Percentiles rank a stretch among this genome's conserved stretches.
Conservation (phyloP, 2,888 invertebrate genomes). For the Leptopilina syphax region DNA sequence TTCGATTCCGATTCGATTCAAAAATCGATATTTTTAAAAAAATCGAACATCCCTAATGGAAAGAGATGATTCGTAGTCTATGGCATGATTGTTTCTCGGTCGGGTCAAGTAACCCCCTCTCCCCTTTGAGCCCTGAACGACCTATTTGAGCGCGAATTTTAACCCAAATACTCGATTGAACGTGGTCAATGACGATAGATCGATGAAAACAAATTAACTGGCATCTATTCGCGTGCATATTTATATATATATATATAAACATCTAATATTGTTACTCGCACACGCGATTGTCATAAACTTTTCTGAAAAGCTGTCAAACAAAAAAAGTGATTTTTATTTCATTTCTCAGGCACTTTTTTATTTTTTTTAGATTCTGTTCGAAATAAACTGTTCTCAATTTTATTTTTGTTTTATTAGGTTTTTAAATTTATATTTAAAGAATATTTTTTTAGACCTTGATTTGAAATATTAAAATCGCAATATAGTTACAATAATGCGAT, state of each 20-base stretch:
- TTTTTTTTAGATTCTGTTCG: no score
- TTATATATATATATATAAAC: no score
- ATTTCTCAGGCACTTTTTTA: no score
- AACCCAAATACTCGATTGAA: conserved; percentile 27
- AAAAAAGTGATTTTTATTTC: neutral
- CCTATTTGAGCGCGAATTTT: conserved; percentile 34
- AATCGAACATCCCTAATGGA: no score
- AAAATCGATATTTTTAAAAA: no score
- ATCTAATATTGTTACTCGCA: neutral
- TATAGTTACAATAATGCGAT: no score
- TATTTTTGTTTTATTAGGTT: neutral
- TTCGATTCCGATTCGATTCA: no score
- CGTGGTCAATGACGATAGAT: conserved; percentile 8
- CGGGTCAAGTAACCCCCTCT: conserved; percentile 11
- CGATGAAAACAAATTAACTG: conserved; percentile 29
- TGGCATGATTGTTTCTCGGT: conserved; percentile 16
- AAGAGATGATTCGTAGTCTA: neutral
- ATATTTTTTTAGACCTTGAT: neutral
- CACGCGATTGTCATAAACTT: conserved; percentile 16
- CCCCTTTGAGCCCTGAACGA: conserved; percentile 2
- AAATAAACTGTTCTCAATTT: no score
- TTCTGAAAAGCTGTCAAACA: neutral
- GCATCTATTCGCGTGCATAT: conserved; percentile 11
- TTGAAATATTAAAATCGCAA: neutral
- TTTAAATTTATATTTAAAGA: neutral